A percentile compares a stretch with the other conserved stretches of the same genome.
Conservation (phyloP, 2,888 invertebrate species). For the Pammene fasciana region DNA sequence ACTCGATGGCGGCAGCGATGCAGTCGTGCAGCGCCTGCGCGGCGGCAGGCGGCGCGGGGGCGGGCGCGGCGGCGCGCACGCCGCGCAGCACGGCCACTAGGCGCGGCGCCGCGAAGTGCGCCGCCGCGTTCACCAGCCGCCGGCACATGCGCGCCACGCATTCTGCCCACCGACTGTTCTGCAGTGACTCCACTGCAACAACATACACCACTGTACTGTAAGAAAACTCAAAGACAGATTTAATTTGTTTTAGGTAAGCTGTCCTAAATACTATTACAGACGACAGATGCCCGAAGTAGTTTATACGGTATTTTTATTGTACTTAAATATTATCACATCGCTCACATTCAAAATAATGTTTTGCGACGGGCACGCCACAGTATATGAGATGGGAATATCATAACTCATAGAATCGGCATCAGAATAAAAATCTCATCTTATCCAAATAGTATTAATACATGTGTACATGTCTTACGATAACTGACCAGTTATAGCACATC, state of each 20-base stretch:
- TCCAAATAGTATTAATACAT: too few relatives aligned
- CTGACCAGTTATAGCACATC: constrained; percentile 89
- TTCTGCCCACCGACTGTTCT: constrained; percentile 92
- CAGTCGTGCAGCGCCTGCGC: constrained; percentile 87
- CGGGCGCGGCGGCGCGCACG: constrained; percentile 73
- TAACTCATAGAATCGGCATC: too few relatives aligned
- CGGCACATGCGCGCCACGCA: constrained; percentile 90
- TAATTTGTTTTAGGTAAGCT: too few relatives aligned
- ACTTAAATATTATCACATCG: too few relatives aligned
- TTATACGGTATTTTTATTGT: too few relatives aligned
- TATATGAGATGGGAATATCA: too few relatives aligned
- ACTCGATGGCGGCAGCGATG: constrained; percentile 89
- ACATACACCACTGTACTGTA: neutral
- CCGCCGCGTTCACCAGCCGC: constrained; percentile 90
- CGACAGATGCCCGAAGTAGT: too few relatives aligned
- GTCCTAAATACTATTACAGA: too few relatives aligned
- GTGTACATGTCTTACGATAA: constrained; percentile 41
- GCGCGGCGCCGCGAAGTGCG: constrained; percentile 90
- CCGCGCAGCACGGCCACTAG: constrained; percentile 89
- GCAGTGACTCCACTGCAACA: constrained; percentile 84
- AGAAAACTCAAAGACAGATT: neutral
- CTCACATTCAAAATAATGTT: too few relatives aligned
- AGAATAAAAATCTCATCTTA: too few relatives aligned
- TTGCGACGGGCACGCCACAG: too few relatives aligned
- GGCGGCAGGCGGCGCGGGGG: constrained; percentile 51